phyloP scores from a whole-genome alignment of 2,113 vertebrate genomes.

The Zingel zingel region DNA sequence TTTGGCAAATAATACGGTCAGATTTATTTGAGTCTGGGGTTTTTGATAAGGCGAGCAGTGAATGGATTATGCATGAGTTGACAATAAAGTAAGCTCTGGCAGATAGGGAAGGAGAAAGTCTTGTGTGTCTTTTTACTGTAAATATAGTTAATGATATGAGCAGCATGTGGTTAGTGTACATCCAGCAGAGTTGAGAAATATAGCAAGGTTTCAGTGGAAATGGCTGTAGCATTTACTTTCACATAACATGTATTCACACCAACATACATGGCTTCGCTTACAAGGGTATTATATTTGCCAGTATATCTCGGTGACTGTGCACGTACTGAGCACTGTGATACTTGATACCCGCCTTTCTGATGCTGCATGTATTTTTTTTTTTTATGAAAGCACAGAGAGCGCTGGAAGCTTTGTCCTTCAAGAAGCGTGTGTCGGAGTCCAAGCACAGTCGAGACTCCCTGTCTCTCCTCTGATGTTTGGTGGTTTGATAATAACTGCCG shows the following conservation, averaged over 20 bases:
- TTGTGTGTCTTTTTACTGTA: constrained; percentile 17
- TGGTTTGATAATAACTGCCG: constrained; percentile 24
- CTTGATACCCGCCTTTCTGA: constrained; percentile 39
- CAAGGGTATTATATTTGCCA: constrained; percentile 31
- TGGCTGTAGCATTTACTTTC: constrained; percentile 46
- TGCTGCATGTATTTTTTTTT: constrained; percentile 51
- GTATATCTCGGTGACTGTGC: constrained; percentile 7
- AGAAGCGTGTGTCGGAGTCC: constrained; percentile 31
- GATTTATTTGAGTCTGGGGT: constrained; percentile 58
- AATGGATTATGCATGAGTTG: constrained; percentile 69
- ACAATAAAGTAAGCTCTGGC: constrained; percentile 51
- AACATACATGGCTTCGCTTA: neutral
- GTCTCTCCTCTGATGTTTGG: constrained; percentile 51
- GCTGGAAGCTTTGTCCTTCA: constrained; percentile 51
- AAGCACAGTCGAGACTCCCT: constrained; percentile 51
- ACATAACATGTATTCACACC: constrained; percentile 14
- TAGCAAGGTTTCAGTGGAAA: constrained; percentile 1
- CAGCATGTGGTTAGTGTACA: constrained; percentile 7
- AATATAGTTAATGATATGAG: constrained; percentile 14
- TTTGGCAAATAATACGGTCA: constrained; percentile 28
- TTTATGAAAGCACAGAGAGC: constrained; percentile 47
- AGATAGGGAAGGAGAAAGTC: constrained; percentile 10
- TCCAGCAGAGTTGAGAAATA: neutral
- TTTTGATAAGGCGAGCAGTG: constrained; percentile 60
- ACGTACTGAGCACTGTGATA: constrained; percentile 16